Conservation (phyloP, 2,113 vertebrate genomes). For the Ctenomys sociabilis region DNA sequence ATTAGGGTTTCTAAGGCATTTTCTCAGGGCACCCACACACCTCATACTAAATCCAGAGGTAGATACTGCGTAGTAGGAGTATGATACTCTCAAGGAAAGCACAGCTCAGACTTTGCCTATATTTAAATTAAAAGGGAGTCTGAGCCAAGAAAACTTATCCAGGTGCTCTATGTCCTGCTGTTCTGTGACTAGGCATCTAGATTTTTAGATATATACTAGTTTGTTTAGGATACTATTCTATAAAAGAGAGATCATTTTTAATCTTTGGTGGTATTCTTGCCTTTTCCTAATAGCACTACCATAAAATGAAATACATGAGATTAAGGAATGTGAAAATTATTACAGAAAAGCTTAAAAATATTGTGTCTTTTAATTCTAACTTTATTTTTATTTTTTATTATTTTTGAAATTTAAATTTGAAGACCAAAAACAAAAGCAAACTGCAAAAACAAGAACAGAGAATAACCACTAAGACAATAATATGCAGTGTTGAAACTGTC, state of each 20-base stretch:
- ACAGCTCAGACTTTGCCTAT: not conserved
- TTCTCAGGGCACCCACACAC: not conserved
- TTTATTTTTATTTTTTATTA: not conserved
- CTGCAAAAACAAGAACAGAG: too few species aligned
- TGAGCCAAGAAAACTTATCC: not conserved
- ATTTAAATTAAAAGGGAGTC: not conserved
- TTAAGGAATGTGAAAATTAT: constrained; percentile 2
- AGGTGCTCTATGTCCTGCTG: not conserved
- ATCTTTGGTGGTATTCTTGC: not conserved
- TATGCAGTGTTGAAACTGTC: too few species aligned
- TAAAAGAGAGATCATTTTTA: constrained; percentile 21
- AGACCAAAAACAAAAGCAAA: too few species aligned
- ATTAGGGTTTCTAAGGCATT: not conserved
- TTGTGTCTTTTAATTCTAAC: not conserved
- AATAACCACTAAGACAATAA: too few species aligned
- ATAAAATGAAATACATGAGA: not conserved
- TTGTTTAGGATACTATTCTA: not conserved
- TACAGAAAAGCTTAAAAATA: not conserved
- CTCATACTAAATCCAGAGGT: not conserved
- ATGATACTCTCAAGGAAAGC: not conserved
- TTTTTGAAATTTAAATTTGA: too few species aligned
- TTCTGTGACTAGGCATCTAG: not conserved
- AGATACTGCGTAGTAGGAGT: not conserved
- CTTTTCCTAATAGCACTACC: not conserved
- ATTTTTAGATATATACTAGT: not conserved